These are phyloP conservation scores for Leucoma salicis DNA, from an alignment of 2,888 invertebrate species.

Conservation along the genomic window DNA sequence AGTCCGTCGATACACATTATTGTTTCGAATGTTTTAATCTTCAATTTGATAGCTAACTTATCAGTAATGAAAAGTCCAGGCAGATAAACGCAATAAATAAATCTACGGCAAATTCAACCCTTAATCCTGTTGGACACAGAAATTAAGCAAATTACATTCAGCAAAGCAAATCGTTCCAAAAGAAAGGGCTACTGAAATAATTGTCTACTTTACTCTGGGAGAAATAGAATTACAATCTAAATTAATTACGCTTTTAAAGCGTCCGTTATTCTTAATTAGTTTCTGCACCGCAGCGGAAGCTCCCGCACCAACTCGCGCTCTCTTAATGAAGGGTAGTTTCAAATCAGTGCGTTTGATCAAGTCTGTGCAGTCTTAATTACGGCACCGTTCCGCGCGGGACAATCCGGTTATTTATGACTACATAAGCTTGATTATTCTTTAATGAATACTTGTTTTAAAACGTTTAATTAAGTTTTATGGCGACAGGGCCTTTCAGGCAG, in stretches of 20 bases:
- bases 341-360: slow-evolving; percentile 83
- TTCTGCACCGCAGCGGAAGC: slow-evolving; percentile 82
- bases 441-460: slow-evolving; percentile 84
- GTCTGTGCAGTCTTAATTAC: slow-evolving; percentile 83
- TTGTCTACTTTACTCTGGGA: slow-evolving; percentile 80
- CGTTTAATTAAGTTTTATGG: slow-evolving; percentile 84
- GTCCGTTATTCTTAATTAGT: slow-evolving; percentile 83
- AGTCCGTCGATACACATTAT: too few relatives aligned
- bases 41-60: too few relatives aligned
- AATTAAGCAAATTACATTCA: slow-evolving; percentile 77
- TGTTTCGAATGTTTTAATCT: too few relatives aligned
- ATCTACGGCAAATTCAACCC: slow-evolving; percentile 44
- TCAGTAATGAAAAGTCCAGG: not conserved
- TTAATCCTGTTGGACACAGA: slow-evolving; percentile 69
- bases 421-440: slow-evolving; percentile 84
- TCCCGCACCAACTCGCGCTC: slow-evolving; percentile 66
- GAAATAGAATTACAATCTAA: slow-evolving; percentile 83
- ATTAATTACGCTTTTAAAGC: slow-evolving; percentile 83
- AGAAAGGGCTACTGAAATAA: slow-evolving; percentile 81
- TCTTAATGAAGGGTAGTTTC: slow-evolving; percentile 82
- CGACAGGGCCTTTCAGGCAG: slow-evolving; percentile 75
- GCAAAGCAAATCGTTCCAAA: slow-evolving; percentile 76
- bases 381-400: slow-evolving; percentile 80
- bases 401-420: slow-evolving; percentile 83
- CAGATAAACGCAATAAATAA: slow-evolving; percentile 33